Evolutionary conservation across 2,113 vertebrate genomes (phyloP).

Genomic region (Rhodinocichla rosea): DNA sequence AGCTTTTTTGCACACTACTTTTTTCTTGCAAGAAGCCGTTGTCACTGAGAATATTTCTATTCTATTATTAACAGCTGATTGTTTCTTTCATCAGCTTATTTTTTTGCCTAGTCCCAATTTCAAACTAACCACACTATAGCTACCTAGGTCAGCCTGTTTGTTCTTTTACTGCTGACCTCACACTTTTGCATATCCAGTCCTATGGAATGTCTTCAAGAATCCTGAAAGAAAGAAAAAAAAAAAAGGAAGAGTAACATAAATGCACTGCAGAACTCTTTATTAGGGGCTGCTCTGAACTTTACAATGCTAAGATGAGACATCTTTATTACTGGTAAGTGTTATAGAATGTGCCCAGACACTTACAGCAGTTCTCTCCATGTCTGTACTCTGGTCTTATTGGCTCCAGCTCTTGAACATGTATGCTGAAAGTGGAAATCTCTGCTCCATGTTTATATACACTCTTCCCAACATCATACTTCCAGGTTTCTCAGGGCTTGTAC

Average conservation of each 20-base stretch:
- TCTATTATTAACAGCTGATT: background rate
- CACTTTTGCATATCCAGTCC: background rate
- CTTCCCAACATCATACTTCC: background rate
- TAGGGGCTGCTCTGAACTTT: background rate
- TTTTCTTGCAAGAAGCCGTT: background rate
- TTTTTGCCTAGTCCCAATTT: background rate
- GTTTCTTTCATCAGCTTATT: background rate
- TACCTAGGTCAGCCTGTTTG: background rate
- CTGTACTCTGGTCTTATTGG: background rate
- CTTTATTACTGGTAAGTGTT: background rate
- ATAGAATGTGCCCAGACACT: background rate
- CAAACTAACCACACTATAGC: background rate
- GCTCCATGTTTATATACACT: background rate
- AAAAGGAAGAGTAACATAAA: background rate
- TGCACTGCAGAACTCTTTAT: background rate
- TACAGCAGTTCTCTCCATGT: background rate
- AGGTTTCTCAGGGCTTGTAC: background rate
- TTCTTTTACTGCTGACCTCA: background rate
- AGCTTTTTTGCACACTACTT: background rate
- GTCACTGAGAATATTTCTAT: background rate
- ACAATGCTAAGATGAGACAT: background rate
- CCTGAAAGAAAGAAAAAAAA: background rate
- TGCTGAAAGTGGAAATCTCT: background rate
- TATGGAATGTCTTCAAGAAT: background rate
- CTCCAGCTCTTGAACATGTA: background rate